These are phyloP conservation scores for Heliconius melpomene DNA, from an alignment of 1,140 invertebrate species.

Conservation along the genomic window DNA sequence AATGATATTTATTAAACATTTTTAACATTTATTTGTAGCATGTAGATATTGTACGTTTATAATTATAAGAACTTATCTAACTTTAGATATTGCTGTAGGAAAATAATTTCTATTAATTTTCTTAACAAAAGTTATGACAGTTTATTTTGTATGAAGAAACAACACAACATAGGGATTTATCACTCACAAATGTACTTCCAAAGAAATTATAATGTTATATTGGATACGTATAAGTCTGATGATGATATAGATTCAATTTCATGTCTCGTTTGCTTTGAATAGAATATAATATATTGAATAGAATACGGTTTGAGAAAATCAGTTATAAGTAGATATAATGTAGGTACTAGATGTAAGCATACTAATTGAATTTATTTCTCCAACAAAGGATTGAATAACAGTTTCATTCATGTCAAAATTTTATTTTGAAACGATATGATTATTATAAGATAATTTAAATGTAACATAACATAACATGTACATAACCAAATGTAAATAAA, in stretches of 20 bases:
- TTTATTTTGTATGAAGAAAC: too few relatives aligned
- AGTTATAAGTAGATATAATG: background rate
- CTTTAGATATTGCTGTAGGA: too few relatives aligned
- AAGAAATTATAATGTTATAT: background rate
- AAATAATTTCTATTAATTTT: too few relatives aligned
- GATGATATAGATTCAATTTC: background rate
- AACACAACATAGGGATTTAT: too few relatives aligned
- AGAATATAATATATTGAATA: background rate
- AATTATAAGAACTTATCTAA: too few relatives aligned
- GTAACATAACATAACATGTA: too few relatives aligned
- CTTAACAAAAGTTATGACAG: too few relatives aligned
- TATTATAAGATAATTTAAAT: background rate
- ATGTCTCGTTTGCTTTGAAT: background rate
- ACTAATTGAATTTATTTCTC: slow-evolving; percentile 3
- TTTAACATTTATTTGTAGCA: too few relatives aligned
- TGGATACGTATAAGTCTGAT: background rate
- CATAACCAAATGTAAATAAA: too few relatives aligned
- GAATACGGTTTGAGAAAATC: background rate
- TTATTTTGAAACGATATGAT: background rate
- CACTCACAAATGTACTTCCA: too few relatives aligned
- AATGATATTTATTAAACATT: too few relatives aligned
- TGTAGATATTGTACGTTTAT: too few relatives aligned
- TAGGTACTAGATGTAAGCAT: background rate
- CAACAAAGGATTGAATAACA: background rate
- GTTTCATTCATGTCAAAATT: background rate